Base-by-base conservation (phyloP, 2,888 invertebrate species). In the Coelogynopora nodosa region DNA sequence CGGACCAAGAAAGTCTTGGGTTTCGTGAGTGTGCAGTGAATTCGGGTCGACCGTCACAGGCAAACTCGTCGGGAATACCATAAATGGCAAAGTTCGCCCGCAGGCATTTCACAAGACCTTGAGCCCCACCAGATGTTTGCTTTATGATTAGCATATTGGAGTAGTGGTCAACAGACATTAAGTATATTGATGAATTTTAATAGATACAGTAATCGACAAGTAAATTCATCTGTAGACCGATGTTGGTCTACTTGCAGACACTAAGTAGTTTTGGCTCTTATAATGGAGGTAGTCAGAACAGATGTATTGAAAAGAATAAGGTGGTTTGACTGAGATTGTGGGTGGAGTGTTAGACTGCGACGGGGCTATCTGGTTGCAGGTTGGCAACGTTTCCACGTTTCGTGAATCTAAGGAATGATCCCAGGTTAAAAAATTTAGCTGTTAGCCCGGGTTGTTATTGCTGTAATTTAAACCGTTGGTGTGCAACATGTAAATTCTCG, bases 271-370 rank as follows among this genome's bases (percentile, higher is more conserved):
- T 5, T 67, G 67, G 74, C 84, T 80, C 49, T 30, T 30, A n/a
- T 84, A 26, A 23, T 13, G n/a, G 26, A 84, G 80, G 84, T 67
- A 84, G 67, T 84, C 84, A 13, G 84, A 80, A 26, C 86, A 87
- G 18, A 87, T 83, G 82, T 81, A 49, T 67, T 87, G 87, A 67
- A 87, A 87, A 13, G 84, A 80, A 80, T 84, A 67, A 67, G 28
- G 13, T n/a, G 67, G 67, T 31, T 31, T 5, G 10, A 82, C 82
- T 31, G 29, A 27, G n/a, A 30, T 29, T 27, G 82, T 82, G 18
- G 74, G 84, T 29, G 28, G 82, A 23, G 82, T 18, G 23, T 23
- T 82, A 27, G 82, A 29, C 2, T 82, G 10, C n/a, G 82, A 82
- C 31, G 82, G 82, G 18, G 29, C 82, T 2, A 82, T 82, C n/a